Base-by-base conservation (phyloP, 2,888 invertebrate genomes). In the Caenorhabditis parvicauda region DNA sequence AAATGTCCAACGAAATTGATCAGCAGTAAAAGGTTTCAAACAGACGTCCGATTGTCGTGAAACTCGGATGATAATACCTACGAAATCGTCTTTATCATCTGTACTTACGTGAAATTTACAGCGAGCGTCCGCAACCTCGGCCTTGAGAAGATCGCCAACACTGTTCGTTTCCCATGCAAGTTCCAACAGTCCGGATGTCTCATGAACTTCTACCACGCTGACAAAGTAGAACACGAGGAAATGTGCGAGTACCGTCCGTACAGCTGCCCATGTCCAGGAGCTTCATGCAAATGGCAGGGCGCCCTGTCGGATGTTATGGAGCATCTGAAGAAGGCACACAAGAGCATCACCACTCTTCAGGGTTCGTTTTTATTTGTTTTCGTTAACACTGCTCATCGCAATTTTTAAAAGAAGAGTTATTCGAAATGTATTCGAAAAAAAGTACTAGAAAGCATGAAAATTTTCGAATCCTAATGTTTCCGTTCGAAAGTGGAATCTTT, bases 201-300 rank as follows among this genome's bases (percentile, higher is more conserved):
- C 6, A 58, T 64, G 27, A 64, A 58, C 38, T 77, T 79, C 53
- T 63, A 65, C 46, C 78, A 80, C 82, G 92, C 92, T n/a, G 94
- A 96, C 77, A 99, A 99, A 83, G 89, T 90, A 7, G 96, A 96
- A 80, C 98, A 99, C 82, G 98, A 99, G 84, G 98, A 98, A 84
- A 88, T 89, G 3, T 98, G 98, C 82, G 96, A 98, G 85, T 95
- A 89, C 86, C 88, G 96, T 82, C 98, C 98, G 1, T 99, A 98
- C 83, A 89, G 90, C 67, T 98, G 98, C 83, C 98, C 98, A 27
- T 98, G 98, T 82, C 98, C 98, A n/a, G 96, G 96, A 39, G 93
- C 95, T 28, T 92, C 93, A 0, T 98, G 98, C 84, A 95, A 96
- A 82, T 98, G 98, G 98, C 93, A 94, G 82, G 98, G 98, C 32